These are phyloP conservation scores for Chesias legatella DNA, from an alignment of 2,888 invertebrate species.

Conservation along the genomic window DNA sequence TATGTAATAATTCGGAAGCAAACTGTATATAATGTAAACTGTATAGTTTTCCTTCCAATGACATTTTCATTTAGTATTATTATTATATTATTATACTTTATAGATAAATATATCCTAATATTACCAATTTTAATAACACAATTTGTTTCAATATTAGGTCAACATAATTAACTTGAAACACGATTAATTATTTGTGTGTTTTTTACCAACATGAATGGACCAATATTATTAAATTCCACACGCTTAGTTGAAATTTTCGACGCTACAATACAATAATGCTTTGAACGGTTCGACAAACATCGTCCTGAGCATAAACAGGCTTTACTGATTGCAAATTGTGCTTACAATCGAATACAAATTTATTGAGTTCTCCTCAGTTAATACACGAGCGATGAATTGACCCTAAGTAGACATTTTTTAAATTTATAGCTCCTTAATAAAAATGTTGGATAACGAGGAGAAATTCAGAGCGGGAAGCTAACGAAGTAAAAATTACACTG, in stretches of 20 bases:
- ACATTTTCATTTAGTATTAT: no score
- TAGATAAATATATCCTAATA: no score
- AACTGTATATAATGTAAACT: no score
- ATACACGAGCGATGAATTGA: slow-evolving; percentile 53
- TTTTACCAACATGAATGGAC: slow-evolving; percentile 5
- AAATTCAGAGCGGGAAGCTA: slow-evolving; percentile 9
- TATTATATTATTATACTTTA: no score
- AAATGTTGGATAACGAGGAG: slow-evolving; percentile 10
- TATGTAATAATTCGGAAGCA: no score
- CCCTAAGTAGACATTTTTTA: slow-evolving; percentile 49
- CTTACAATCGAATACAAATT: slow-evolving; percentile 67
- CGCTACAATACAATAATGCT: slow-evolving; percentile 44
- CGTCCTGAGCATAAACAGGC: slow-evolving; percentile 55
- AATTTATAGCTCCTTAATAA: slow-evolving; percentile 38
- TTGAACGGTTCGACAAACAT: slow-evolving; percentile 52
- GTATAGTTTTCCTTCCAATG: no score
- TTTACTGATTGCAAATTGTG: slow-evolving; percentile 73
- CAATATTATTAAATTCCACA: slow-evolving; percentile 26
- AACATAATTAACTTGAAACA: no score
- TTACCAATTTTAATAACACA: no score
- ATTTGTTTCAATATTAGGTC: no score
- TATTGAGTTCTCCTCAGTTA: slow-evolving; percentile 61
- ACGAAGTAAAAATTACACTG: slow-evolving; percentile 14
- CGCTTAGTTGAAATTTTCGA: slow-evolving; percentile 21
- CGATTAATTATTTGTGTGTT: no score